Evolutionary conservation across 2,797 vertebrate species (phyloP), one percentile per base, ranked within the genome.

Genomic region (Naso thynnoides): DNA sequence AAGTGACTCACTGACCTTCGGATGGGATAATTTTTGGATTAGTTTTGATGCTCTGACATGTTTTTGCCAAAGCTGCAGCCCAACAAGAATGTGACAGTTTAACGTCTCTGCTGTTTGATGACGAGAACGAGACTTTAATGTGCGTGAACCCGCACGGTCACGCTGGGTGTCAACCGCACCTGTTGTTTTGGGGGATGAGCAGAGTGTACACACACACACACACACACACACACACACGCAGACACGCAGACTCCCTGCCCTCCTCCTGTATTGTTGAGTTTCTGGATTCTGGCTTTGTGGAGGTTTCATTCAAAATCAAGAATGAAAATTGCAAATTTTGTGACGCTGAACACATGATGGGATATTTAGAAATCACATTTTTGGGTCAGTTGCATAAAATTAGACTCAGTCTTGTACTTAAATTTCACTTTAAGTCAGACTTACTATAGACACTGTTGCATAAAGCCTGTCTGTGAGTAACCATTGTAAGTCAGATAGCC

Each of bases 101-200:
- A 39, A 56, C 21, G 8, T 60, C 38, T 59, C 6, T 7, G 42
- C 44, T 50, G 21, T 50, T 16, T 41, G 48, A 64, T 41, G 44
- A 23, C 10, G 59, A 44, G 50, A 6, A 29, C 19, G 31, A 27
- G 14, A 19, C 16, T 80, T 71, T 31, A 66, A 29, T 59, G 42
- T 72, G 81, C 26, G 57, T 54, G 52, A 45, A 5, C 19, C n/a
- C 19, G 36, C 55, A 14, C 9, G 2, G 65, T 71, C 65, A 76
- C 26, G 36, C 64, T 69, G 53, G 54, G 52, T 53, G 58, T 72
- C 57, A 27, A 27, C 71, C 47, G 72, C 90, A 90, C 86, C 86
- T 89, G 90, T 79, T 89, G 72, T 86, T 87, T 45, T 82, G 48
- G 60, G 2, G 31, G 45, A 73, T 70, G 58, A 79, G 15, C 10